A percentile compares a stretch with the other conserved stretches of the same genome.
phyloP scores from a whole-genome alignment of 2,888 invertebrate species.

The Amphipyra tragopoginis region DNA sequence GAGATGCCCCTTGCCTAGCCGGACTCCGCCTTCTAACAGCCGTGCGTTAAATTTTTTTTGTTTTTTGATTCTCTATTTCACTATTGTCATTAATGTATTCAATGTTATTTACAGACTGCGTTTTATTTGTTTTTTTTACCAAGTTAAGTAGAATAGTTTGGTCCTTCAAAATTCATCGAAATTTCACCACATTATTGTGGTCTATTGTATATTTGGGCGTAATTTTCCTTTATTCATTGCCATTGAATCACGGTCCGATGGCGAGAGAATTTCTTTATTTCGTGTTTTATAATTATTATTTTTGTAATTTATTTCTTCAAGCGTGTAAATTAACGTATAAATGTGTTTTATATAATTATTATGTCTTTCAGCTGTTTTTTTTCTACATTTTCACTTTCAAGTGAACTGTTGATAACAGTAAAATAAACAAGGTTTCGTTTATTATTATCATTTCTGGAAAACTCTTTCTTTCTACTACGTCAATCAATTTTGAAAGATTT shows the following conservation, averaged over 20 bases:
- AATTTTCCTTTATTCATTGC: constrained; percentile 56
- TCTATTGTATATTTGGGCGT: constrained; percentile 61
- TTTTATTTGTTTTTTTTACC: constrained; percentile 26
- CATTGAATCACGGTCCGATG: constrained; percentile 40
- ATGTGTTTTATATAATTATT: constrained; percentile 19
- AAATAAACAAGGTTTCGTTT: constrained; percentile 16
- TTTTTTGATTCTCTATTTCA: constrained; percentile 8
- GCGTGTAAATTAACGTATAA: constrained; percentile 13
- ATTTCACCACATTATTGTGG: constrained; percentile 46
- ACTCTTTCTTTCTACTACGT: constrained; percentile 19
- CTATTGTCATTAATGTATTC: constrained; percentile 25
- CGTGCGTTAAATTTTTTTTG: neutral
- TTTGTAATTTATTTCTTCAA: constrained; percentile 6
- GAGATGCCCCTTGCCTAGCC: constrained; percentile 1
- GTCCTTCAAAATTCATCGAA: constrained; percentile 42
- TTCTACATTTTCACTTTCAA: constrained; percentile 36
- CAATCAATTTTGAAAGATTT: constrained; percentile 17
- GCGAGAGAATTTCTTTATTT: constrained; percentile 40
- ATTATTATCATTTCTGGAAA: constrained; percentile 21
- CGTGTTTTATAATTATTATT: neutral
- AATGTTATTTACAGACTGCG: constrained; percentile 56
- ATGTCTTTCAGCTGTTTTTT: constrained; percentile 27
- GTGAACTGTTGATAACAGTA: constrained; percentile 4
- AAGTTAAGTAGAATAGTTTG: constrained; percentile 31
- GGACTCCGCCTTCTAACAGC: constrained; percentile 23